These are phyloP conservation scores for Cardiocondyla obscurior DNA, from an alignment of 1,140 invertebrate species.

Conservation along the genomic window DNA sequence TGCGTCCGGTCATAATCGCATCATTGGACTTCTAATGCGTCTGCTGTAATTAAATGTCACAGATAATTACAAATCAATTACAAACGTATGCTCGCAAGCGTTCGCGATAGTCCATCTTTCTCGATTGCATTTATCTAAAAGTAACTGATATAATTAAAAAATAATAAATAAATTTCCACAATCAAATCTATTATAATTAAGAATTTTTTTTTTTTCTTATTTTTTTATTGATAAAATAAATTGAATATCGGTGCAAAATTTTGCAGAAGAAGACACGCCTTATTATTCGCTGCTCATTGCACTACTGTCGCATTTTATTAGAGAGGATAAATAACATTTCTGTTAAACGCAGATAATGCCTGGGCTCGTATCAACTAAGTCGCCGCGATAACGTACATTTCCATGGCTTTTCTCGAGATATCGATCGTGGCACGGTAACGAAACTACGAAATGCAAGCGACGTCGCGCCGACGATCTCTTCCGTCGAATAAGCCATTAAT, in stretches of 20 bases:
- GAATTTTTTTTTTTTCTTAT: not conserved
- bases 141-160: not conserved
- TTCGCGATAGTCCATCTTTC: not conserved
- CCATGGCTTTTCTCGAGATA: conserved; percentile 47
- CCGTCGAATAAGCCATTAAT: conserved; percentile 19
- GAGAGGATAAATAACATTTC: no score
- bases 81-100: not conserved
- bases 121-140: not conserved
- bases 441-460: conserved; percentile 37
- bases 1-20: not conserved
- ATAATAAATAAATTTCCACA: not conserved
- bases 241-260: not conserved
- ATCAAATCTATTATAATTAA: not conserved
- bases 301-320: no score
- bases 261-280: not conserved
- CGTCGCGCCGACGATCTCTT: conserved; percentile 20
- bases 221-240: not conserved
- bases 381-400: conserved; percentile 47
- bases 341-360: no score
- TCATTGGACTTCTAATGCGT: not conserved
- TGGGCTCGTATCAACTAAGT: no score
- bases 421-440: conserved; percentile 41
- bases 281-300: no score
- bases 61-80: conserved; percentile 11
- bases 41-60: not conserved